Evolutionary conservation across 1,140 invertebrate species (phyloP).

Genomic region (Drosophila tristis): DNA sequence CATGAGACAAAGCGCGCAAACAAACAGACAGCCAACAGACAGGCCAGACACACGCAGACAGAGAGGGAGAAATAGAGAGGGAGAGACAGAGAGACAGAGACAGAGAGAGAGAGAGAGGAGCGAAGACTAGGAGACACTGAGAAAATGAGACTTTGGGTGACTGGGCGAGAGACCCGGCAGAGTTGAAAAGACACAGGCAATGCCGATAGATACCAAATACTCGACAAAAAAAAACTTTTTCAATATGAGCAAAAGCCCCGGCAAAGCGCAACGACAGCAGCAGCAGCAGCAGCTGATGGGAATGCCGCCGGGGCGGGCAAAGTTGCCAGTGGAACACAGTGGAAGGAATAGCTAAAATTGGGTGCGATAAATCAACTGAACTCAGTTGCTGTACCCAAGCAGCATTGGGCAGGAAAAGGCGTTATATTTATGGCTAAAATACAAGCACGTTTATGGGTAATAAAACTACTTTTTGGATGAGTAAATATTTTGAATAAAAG

Average conservation of each 20-base stretch:
- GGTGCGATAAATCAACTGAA: too few species aligned
- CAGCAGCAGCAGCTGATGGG: conserved; percentile 1
- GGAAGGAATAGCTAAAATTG: neutral
- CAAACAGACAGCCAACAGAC: conserved; percentile 60
- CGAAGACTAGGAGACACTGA: neutral
- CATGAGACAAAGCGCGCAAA: conserved; percentile 62
- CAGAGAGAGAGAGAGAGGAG: neutral
- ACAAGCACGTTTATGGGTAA: too few species aligned
- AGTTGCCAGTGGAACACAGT: conserved; percentile 17
- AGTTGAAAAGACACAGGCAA: conserved; percentile 35
- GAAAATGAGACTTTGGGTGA: neutral
- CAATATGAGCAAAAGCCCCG: conserved; percentile 57
- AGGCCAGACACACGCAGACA: conserved; percentile 28
- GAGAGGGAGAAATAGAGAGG: conserved; percentile 2
- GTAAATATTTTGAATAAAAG: too few species aligned
- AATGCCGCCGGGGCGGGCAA: neutral
- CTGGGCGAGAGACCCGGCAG: neutral
- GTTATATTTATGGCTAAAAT: too few species aligned
- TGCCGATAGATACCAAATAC: conserved; percentile 51
- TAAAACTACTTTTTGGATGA: too few species aligned
- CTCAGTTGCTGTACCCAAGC: neutral
- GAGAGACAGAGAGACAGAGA: neutral
- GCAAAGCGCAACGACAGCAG: conserved; percentile 4
- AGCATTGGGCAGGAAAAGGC: too few species aligned
- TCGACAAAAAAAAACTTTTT: conserved; percentile 67